Base-by-base conservation (phyloP, 2,113 vertebrate genomes). In the Coregonus clupeaformis region DNA sequence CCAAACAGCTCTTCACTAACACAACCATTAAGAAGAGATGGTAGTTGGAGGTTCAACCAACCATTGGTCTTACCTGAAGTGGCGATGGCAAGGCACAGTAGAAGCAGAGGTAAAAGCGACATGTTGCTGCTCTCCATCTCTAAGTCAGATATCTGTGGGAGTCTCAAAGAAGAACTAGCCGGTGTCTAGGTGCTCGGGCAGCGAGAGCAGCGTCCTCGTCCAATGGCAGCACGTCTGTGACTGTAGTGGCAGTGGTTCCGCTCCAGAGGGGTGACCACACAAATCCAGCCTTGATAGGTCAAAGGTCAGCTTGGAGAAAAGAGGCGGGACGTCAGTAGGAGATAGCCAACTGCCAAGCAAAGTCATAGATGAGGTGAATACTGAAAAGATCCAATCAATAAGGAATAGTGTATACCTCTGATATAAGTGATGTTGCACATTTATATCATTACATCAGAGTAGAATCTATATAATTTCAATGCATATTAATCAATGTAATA, bases 61-160 rank as follows among this genome's bases (percentile, higher is more conserved):
- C 24, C 57, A 16, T 64, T 20, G 2, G 24, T 75, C 89, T 90
- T 80, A 94, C 93, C 92, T 71, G 88, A 86, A 62, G 82, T 78
- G 75, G 88, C 69, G 9, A 62, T 75, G 25, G 75, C n/a, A 66
- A 91, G 63, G 68, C 84, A 88, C 42, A 83, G 62, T 25, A 88
- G 71, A 16, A 93, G 77, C 73, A 92, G 73, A 72, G 47, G 47
- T 30, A 85, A 24, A 59, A 73, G 47, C 12, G 42, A 45, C 57
- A 67, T 29, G 57, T 76, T 22, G 52, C 75, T 69, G 72, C 36
- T 78, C 76, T 91, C 87, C 93, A 93, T 93, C 76, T 83, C 76
- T 68, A 22, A 13, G 24, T 63, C 42, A 12, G n/a, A n/a, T 63
- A 12, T n/a, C 4, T 70, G 55, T 71, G 75, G 27, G 29, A 2